Evolutionary conservation across 2,888 invertebrate genomes (phyloP).

Genomic region (Tetragonula carbonaria): DNA sequence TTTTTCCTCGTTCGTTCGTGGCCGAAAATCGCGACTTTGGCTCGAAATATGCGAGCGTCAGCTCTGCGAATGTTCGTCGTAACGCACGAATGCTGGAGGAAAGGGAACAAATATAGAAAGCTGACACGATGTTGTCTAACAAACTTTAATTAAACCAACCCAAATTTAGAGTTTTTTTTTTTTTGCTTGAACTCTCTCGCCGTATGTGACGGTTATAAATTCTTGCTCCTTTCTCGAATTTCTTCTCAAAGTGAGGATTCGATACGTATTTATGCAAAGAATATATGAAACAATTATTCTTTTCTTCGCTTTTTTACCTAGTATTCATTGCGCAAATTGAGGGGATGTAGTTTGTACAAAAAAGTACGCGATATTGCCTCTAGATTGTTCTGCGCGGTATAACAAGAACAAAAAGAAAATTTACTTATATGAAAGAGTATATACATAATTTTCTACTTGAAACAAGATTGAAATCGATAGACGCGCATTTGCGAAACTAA

Average conservation of each 20-base stretch:
- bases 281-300: not conserved
- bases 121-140: not conserved
- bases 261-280: too few species aligned
- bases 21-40: not conserved
- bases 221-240: not conserved
- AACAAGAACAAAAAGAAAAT: too few species aligned
- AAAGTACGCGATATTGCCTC: not conserved
- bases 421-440: not conserved
- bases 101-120: not conserved
- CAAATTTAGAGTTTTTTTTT: too few species aligned
- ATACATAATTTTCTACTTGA: not conserved
- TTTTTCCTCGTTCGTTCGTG: not conserved
- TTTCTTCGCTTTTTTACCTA: not conserved
- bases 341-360: not conserved
- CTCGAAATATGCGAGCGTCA: not conserved
- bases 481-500: too few species aligned
- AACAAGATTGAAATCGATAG: not conserved
- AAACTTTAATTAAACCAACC: too few species aligned
- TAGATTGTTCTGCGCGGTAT: too few species aligned
- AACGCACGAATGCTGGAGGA: not conserved
- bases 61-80: not conserved
- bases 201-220: not conserved
- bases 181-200: too few species aligned
- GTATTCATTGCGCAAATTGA: not conserved
- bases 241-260: not conserved